phyloP scores from a whole-genome alignment of 2,797 vertebrate genomes.

The Parotocinclus haroldoi region DNA sequence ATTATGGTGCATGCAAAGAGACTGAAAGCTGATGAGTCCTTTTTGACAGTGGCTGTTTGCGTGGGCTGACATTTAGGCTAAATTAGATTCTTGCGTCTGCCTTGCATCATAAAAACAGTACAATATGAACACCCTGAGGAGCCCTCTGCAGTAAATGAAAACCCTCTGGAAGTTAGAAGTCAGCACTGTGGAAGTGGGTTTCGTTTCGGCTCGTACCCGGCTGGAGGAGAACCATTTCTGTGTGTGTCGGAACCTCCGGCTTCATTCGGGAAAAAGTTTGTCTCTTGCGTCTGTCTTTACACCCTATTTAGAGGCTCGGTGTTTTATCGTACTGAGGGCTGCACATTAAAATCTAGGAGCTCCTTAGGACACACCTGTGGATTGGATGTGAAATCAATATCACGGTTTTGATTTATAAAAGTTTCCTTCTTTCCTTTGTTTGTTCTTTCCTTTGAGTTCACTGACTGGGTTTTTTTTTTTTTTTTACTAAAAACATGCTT shows the following conservation, averaged over 20 bases:
- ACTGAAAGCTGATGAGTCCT: conserved; percentile 17
- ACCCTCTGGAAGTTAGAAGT: conserved; percentile 15
- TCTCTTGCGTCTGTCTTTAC: conserved; percentile 51
- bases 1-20: background rate
- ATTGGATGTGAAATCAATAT: no score
- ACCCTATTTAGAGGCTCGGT: no score
- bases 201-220: no score
- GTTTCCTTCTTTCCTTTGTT: no score
- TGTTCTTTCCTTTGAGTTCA: no score
- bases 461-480: no score
- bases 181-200: background rate
- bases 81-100: conserved; percentile 14
- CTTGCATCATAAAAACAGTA: conserved; percentile 28
- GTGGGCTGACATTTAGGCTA: conserved; percentile 15
- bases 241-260: conserved; percentile 20
- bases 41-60: conserved; percentile 12
- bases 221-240: conserved; percentile 6
- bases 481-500: no score
- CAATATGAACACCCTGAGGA: conserved; percentile 35
- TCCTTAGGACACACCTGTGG: no score
- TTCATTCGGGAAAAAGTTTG: conserved; percentile 15
- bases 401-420: no score
- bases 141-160: conserved; percentile 35
- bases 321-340: no score
- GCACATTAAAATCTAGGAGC: no score